These are phyloP conservation scores for Strix aluco DNA, from an alignment of 2,113 vertebrate genomes.

Conservation along the genomic window DNA sequence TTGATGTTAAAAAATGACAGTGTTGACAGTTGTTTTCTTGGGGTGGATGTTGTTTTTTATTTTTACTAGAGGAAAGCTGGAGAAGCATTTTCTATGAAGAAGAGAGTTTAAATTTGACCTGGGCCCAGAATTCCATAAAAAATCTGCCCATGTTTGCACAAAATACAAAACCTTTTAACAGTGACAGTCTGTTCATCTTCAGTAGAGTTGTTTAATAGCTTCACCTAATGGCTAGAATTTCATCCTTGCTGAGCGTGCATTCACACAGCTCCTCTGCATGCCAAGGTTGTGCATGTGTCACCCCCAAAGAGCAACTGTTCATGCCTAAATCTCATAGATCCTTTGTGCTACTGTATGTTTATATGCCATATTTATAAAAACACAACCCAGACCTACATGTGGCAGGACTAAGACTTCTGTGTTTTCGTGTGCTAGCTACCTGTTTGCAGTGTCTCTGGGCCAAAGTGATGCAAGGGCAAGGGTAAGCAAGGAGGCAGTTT, in stretches of 20 bases:
- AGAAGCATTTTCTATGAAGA: neutral
- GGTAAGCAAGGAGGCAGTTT: neutral
- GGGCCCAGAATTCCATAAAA: neutral
- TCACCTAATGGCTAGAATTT: neutral
- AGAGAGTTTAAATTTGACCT: neutral
- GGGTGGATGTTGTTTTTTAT: neutral
- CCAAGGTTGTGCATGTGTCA: neutral
- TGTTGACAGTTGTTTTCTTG: neutral
- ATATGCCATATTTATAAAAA: neutral
- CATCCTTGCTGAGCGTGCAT: rapidly evolving
- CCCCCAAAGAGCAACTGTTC: neutral
- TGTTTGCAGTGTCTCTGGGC: neutral
- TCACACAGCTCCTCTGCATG: neutral
- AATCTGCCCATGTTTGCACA: neutral
- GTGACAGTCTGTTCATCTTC: neutral
- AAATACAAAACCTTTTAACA: neutral
- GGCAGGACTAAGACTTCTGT: neutral
- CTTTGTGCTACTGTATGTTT: neutral
- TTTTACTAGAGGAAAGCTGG: neutral
- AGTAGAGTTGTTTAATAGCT: neutral
- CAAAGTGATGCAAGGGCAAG: neutral
- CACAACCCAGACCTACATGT: neutral
- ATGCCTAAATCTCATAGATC: neutral
- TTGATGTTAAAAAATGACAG: neutral
- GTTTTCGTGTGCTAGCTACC: neutral